Evolutionary conservation across 2,888 invertebrate genomes (phyloP).

Genomic region (Morpho deidamia): DNA sequence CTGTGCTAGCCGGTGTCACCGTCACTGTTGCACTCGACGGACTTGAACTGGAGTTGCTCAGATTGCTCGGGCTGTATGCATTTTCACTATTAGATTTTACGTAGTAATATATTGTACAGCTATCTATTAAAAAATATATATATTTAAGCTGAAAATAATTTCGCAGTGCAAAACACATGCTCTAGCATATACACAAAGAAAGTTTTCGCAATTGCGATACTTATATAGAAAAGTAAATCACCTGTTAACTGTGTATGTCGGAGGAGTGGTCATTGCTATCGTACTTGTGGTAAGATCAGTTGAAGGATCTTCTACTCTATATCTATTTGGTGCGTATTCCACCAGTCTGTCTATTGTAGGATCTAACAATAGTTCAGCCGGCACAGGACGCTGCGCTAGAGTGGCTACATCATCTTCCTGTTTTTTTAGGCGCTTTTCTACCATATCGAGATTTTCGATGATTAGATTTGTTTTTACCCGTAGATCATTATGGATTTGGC

Average conservation of each 20-base stretch:
- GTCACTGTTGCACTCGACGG: constrained; percentile 47
- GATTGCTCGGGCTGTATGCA: constrained; percentile 65
- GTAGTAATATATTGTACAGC: not conserved
- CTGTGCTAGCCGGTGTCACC: constrained; percentile 48
- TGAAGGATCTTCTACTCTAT: constrained; percentile 61
- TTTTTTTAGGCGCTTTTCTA: constrained; percentile 89
- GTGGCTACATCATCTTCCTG: constrained; percentile 91
- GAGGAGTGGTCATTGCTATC: constrained; percentile 46
- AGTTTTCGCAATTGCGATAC: constrained; percentile 35
- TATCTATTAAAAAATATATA: not conserved
- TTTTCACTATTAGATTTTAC: constrained; percentile 53
- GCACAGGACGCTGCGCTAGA: constrained; percentile 84
- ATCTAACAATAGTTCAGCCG: constrained; percentile 83
- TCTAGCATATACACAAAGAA: constrained; percentile 29
- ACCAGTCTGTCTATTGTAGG: constrained; percentile 89
- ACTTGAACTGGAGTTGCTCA: constrained; percentile 43
- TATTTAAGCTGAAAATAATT: constrained; percentile 18
- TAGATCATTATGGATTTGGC: constrained; percentile 90
- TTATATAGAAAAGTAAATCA: constrained; percentile 50
- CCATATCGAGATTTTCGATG: constrained; percentile 91
- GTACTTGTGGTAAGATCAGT: constrained; percentile 62
- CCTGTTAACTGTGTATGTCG: constrained; percentile 54
- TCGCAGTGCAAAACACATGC: constrained; percentile 36
- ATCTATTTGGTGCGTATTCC: constrained; percentile 87
- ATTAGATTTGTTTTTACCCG: constrained; percentile 90